Percentiles rank a stretch among this genome's conserved stretches.
Evolutionary conservation across 2,797 vertebrate species (phyloP).

Genomic region (Morus bassanus): DNA sequence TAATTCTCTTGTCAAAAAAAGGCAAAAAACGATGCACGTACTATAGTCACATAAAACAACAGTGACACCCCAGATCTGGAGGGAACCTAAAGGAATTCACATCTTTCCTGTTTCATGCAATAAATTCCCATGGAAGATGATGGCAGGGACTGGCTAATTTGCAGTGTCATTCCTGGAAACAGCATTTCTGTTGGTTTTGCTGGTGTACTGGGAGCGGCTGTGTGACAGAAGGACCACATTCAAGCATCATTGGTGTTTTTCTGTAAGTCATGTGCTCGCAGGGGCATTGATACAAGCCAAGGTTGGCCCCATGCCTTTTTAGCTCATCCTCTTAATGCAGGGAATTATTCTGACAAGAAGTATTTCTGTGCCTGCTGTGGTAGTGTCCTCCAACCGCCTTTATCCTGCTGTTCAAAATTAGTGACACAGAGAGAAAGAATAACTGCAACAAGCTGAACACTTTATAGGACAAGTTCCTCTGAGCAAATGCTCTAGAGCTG

Average conservation of each 20-base stretch:
- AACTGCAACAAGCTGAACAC: slow-evolving; percentile 10
- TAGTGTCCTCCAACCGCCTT: slow-evolving; percentile 24
- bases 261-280: neutral
- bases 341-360: slow-evolving; percentile 9
- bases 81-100: neutral
- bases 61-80: neutral
- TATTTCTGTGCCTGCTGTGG: slow-evolving; percentile 20
- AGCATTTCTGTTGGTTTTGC: neutral
- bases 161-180: neutral
- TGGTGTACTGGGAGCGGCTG: neutral
- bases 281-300: neutral
- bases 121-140: neutral
- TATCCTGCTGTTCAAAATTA: slow-evolving; percentile 39
- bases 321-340: neutral
- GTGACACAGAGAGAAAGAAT: slow-evolving; percentile 18
- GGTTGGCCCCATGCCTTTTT: slow-evolving; percentile 19
- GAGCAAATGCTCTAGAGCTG: neutral
- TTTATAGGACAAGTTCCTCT: neutral
- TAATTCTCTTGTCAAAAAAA: neutral
- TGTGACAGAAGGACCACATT: neutral
- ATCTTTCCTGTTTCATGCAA: neutral
- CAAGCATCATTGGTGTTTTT: neutral
- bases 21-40: fast-evolving
- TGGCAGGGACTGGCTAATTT: neutral
- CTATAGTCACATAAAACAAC: neutral